Evolutionary conservation across 2,113 vertebrate genomes (phyloP).

Genomic region (Crypturellus undulatus): DNA sequence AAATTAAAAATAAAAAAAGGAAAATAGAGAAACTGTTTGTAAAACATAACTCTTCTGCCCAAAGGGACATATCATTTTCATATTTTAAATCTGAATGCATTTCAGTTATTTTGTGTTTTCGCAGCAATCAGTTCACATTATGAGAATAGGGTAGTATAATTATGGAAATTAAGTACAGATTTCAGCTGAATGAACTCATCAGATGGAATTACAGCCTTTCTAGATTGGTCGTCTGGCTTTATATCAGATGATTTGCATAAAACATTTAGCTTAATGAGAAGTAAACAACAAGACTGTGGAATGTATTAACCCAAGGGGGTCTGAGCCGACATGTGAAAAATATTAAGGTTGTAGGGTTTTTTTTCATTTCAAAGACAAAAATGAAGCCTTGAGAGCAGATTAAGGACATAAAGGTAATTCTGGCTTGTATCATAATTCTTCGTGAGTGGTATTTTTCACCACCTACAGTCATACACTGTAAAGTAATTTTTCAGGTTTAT

Average conservation of each 20-base stretch:
- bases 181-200: conserved; percentile 84
- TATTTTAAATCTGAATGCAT: conserved; percentile 77
- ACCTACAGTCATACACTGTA: conserved; percentile 37
- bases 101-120: conserved; percentile 78
- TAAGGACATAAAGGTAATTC: conserved; percentile 54
- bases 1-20: background rate
- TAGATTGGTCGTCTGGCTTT: conserved; percentile 82
- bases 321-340: conserved; percentile 75
- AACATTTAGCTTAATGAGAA: conserved; percentile 84
- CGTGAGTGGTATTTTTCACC: conserved; percentile 51
- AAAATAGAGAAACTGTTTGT: conserved; percentile 73
- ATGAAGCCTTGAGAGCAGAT: conserved; percentile 59
- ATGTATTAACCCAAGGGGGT: conserved; percentile 79
- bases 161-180: conserved; percentile 85
- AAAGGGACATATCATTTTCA: conserved; percentile 79
- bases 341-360: conserved; percentile 57
- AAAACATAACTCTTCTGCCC: conserved; percentile 74
- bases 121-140: conserved; percentile 82
- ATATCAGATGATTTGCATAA: conserved; percentile 82
- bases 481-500: conserved; percentile 72
- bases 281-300: conserved; percentile 78
- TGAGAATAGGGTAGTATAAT: conserved; percentile 82
- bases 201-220: conserved; percentile 82
- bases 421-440: conserved; percentile 60
- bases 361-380: conserved; percentile 48